Conservation (phyloP, 2,797 vertebrate genomes). For the Calcarius lapponicus region DNA sequence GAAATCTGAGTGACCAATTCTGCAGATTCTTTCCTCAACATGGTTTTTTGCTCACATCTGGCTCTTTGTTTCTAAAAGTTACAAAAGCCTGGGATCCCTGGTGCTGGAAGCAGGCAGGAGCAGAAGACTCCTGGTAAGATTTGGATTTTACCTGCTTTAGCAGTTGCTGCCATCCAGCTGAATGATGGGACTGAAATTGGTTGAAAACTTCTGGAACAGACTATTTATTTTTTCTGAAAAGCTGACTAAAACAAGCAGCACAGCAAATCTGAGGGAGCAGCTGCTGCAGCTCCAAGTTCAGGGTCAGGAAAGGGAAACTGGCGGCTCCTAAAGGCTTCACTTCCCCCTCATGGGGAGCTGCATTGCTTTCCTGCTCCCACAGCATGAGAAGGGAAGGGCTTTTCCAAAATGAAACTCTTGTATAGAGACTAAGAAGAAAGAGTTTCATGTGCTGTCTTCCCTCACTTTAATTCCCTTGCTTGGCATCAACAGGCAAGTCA, state of each 20-base stretch:
- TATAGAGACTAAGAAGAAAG: neutral
- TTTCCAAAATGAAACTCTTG: neutral
- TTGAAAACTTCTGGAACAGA: neutral
- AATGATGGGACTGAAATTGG: neutral
- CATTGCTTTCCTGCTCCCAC: neutral
- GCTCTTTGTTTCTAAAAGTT: neutral
- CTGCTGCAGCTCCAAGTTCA: neutral
- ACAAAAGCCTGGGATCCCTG: neutral
- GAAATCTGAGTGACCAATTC: neutral
- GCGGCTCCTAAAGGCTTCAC: neutral
- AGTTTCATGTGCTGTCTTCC: neutral
- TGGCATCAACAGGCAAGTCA: neutral
- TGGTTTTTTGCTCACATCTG: neutral
- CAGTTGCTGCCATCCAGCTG: neutral
- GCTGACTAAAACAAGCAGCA: neutral
- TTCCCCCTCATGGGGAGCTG: rapidly evolving
- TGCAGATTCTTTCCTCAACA: neutral
- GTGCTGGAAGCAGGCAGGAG: neutral
- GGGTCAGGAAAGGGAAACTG: neutral
- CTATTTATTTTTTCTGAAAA: neutral
- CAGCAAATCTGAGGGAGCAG: neutral
- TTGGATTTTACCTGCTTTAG: neutral
- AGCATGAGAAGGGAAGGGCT: neutral
- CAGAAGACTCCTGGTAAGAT: neutral
- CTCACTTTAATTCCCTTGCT: neutral